Evolutionary conservation across 2,888 invertebrate genomes (phyloP), one percentile per base, ranked within the genome.

Genomic region (Himalopsyche tibetana): DNA sequence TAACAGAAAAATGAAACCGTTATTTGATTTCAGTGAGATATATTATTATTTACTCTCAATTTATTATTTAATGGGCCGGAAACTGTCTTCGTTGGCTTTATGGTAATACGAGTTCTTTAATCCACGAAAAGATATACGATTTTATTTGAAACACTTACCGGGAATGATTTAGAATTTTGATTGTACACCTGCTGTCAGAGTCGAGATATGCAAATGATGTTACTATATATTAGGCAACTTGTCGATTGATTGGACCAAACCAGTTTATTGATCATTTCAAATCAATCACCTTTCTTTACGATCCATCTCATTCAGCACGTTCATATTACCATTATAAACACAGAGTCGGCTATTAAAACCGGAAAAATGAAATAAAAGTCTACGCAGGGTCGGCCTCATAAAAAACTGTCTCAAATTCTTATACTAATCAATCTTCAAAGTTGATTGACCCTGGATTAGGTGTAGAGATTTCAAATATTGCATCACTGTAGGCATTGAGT

Each of bases 261-360:
- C 88, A 83, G 88, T 88, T 88, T 87, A 85, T 84, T 81, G 87
- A 88, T 88, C 87, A 86, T 88, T 87, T 86, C 85, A 85, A 87
- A 88, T 88, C 88, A 88, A 88, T 88, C 88, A 88, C 88, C 88
- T 88, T 81, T 88, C 85, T 88, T 87, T 88, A 87, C 86, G 88
- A 88, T 55, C 88, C 82, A 87, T 85, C 85, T 86, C 88, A 85
- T 87, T 88, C 88, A 74, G 87, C 86, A 86, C 82, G 85, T 86
- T 80, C 80, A 74, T 80, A 56, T 82, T 80, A 82, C 82, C 84
- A 87, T 87, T 84, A 56, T 55, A 84, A 84, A 82, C 38, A 84
- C 84, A 42, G 79, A 69, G 17, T 55, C 63, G 82, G 55, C 85
- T 55, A 55, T 82, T 81, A 80, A 69, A 87, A 84, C 88, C 88